Base-by-base conservation (phyloP, 35 echinoderm and acorn worm genomes). In the Amphiura filiformis region DNA sequence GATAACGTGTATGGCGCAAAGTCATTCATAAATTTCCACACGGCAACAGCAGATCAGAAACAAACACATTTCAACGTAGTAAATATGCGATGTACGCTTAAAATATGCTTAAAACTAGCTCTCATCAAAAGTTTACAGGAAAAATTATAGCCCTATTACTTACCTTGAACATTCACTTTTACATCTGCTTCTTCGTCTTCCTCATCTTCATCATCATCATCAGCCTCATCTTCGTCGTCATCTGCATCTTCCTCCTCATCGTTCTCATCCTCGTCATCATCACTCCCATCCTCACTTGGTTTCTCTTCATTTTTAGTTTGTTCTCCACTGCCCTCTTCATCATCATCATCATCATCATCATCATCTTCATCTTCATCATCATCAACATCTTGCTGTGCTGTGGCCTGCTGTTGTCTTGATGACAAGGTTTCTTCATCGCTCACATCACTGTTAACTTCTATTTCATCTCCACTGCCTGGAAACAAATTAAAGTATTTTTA, bases 221-320 rank as follows among this genome's bases (percentile, higher is more conserved):
- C 81, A 30, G 39, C 39, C 1, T 86, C 83, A 7, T 80, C 82
- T 65, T 82, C 82, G 32, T 26, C 33, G 23, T 56, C 84, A 18
- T 78, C 61, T 35, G 78, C 81, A 32, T 78, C 61, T 2, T 84
- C 40, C 7, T 91, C 84, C 1, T 88, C 89, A 32, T 91, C 88
- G 22, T 87, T 86, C 34, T 75, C 81, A 40, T 80, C 81, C 38
- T 37, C 32, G 37, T 87, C 84, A 20, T 78, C 65, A 0, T 80
- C 87, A 22, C 57, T 65, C 37, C 47, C 52, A 13, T 56, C 81
- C 39, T 83, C 87, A 65, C 61, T 75, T 17, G 65, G 34, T 26
- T 28, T 39, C 22, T 89, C 85, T 37, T 87, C 90, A 30, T 11
- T 20, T 11, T 52, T 52, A 11, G 44, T 7, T 52, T 52, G 7